These are phyloP conservation scores for Hermaeophaga mercurialis DNA, from an alignment of 2,888 invertebrate species.

Conservation along the genomic window DNA sequence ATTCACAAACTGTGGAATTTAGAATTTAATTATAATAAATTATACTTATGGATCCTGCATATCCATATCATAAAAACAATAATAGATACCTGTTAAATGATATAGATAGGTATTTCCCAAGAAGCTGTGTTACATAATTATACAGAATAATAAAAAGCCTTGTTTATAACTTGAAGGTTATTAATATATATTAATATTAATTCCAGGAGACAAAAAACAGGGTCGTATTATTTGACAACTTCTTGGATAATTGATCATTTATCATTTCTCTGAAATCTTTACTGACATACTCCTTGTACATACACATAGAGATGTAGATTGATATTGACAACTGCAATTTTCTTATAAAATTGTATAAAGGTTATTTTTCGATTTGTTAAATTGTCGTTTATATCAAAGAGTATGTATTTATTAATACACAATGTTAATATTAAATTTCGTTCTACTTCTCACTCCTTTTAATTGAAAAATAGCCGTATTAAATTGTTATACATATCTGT, in stretches of 20 bases:
- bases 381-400: too few relatives aligned
- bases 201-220: too few relatives aligned
- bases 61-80: constrained; percentile 1
- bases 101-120: constrained; percentile 18
- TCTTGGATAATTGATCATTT: too few relatives aligned
- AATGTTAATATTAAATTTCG: constrained; percentile 20
- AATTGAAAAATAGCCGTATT: constrained; percentile 20
- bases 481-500: constrained; percentile 17
- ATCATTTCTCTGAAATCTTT: too few relatives aligned
- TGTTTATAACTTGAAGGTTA: background rate
- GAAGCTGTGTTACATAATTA: constrained; percentile 11
- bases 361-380: too few relatives aligned
- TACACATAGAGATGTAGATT: too few relatives aligned
- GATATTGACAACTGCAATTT: too few relatives aligned
- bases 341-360: too few relatives aligned
- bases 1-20: too few relatives aligned
- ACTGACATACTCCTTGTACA: too few relatives aligned
- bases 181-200: constrained; percentile 7
- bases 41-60: constrained; percentile 12
- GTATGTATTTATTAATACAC: constrained; percentile 12
- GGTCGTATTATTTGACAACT: too few relatives aligned
- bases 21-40: constrained; percentile 12
- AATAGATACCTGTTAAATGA: too few relatives aligned
- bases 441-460: constrained; percentile 8
- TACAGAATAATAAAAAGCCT: background rate